phyloP scores from a whole-genome alignment of 2,888 invertebrate genomes.

The Eupithecia dodoneata region DNA sequence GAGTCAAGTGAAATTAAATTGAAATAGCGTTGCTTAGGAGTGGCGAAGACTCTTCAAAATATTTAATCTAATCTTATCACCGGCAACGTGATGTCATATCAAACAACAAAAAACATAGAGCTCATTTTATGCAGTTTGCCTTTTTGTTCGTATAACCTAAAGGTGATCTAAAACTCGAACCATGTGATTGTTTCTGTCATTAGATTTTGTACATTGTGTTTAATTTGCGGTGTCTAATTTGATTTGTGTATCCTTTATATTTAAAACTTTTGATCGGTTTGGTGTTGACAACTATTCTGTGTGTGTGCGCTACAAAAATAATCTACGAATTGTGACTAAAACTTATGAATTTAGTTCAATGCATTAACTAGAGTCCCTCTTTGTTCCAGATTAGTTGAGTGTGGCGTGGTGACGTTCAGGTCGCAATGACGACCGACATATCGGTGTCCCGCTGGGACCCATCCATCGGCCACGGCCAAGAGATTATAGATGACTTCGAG shows the following conservation, averaged over 20 bases:
- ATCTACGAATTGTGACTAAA: not conserved
- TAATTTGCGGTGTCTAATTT: no score
- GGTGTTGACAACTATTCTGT: not conserved
- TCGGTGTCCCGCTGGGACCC: slow-evolving; percentile 99
- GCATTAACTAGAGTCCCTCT: slow-evolving; percentile 29
- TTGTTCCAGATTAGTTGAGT: slow-evolving; percentile 71
- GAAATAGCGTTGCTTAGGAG: slow-evolving; percentile 55
- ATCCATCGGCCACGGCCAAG: slow-evolving; percentile 93
- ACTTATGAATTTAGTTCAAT: not conserved
- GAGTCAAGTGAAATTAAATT: slow-evolving; percentile 31
- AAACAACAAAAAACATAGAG: slow-evolving; percentile 58
- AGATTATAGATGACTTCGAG: slow-evolving; percentile 98
- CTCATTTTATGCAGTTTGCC: slow-evolving; percentile 48
- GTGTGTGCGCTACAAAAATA: not conserved
- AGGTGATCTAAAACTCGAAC: slow-evolving; percentile 7
- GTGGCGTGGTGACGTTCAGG: slow-evolving; percentile 78
- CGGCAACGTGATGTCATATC: slow-evolving; percentile 64
- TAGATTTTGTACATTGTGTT: no score
- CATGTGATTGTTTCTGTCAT: not conserved
- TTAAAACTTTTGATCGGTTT: not conserved
- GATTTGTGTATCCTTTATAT: not conserved
- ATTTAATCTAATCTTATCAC: slow-evolving; percentile 73
- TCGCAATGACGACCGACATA: slow-evolving; percentile 97
- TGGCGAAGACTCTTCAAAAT: slow-evolving; percentile 58
- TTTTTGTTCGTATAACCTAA: slow-evolving; percentile 32